Evolutionary conservation across 1,140 invertebrate species (phyloP).

Genomic region (Neotoxoptera formosana): DNA sequence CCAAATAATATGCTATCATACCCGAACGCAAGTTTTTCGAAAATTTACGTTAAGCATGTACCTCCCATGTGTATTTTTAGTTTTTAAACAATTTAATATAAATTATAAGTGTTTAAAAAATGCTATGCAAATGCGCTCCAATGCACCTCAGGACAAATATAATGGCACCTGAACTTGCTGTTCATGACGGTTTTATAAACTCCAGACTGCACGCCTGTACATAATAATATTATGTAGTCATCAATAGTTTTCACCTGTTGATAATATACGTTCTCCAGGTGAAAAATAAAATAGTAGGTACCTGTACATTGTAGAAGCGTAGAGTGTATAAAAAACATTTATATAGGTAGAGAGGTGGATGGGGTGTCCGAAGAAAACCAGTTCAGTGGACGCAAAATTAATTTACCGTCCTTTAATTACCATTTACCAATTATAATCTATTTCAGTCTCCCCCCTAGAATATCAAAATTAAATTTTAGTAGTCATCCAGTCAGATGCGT

Average conservation of each 20-base stretch:
- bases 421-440: background rate
- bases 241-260: background rate
- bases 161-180: background rate
- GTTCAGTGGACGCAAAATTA: background rate
- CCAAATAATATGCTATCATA: too few species aligned
- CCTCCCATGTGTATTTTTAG: too few species aligned
- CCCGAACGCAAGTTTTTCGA: too few species aligned
- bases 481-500: background rate
- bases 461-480: background rate
- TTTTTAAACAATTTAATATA: background rate
- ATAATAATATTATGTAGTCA: background rate
- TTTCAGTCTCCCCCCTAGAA: background rate
- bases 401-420: background rate
- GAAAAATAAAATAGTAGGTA: background rate
- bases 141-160: background rate
- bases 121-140: background rate
- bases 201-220: background rate
- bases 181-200: background rate
- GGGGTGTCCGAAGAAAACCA: background rate
- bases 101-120: background rate
- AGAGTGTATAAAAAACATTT: background rate
- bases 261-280: background rate
- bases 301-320: background rate
- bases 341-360: too few species aligned
- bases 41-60: too few species aligned